These are phyloP conservation scores for Bungarus multicinctus DNA, from an alignment of 2,113 vertebrate genomes.

Conservation along the genomic window DNA sequence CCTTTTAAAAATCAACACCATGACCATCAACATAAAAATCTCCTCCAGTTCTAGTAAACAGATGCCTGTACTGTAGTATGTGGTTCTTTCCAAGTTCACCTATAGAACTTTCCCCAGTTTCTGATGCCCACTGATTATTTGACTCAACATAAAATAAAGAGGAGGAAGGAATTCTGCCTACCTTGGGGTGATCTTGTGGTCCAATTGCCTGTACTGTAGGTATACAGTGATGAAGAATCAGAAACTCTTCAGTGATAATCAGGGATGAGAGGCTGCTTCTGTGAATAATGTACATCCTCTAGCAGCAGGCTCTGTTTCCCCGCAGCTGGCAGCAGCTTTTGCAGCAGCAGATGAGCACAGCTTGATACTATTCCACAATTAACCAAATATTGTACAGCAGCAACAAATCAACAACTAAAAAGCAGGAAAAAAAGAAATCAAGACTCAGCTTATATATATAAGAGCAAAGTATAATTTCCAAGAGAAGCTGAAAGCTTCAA, in stretches of 20 bases:
- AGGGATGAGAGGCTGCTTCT: conserved; percentile 61
- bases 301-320: conserved; percentile 66
- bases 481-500: conserved; percentile 65
- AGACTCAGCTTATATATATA: conserved; percentile 37
- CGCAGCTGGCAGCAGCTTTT: conserved; percentile 66
- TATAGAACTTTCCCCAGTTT: neutral
- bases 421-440: neutral
- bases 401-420: conserved; percentile 62
- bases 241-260: conserved; percentile 55
- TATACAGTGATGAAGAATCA: conserved; percentile 42
- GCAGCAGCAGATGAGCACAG: conserved; percentile 71
- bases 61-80: neutral
- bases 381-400: conserved; percentile 65
- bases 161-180: conserved; percentile 47
- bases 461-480: conserved; percentile 67
- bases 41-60: neutral
- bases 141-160: conserved; percentile 8
- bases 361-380: conserved; percentile 73
- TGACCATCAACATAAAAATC: neutral
- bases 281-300: conserved; percentile 60
- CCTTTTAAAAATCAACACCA: neutral
- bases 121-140: neutral
- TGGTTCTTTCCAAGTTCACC: conserved; percentile 15
- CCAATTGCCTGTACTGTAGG: conserved; percentile 48
- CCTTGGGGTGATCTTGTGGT: conserved; percentile 44